Conservation (phyloP, 1,140 invertebrate species). For the Bombyx mandarina region DNA sequence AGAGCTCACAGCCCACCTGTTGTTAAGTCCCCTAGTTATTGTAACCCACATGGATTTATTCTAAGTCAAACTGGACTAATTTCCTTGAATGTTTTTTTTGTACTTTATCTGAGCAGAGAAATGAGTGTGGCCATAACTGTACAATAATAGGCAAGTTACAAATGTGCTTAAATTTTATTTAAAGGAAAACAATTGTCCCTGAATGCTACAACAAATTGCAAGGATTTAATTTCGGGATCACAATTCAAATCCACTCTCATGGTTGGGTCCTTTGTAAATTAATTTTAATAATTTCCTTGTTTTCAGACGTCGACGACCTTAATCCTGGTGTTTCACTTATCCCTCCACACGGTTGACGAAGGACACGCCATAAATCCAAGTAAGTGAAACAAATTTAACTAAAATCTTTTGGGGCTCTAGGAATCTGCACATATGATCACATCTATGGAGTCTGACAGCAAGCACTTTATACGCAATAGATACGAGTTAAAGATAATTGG, state of each 20-base stretch:
- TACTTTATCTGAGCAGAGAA: too few species aligned
- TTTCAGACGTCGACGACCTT: constrained; percentile 51
- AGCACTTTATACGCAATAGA: constrained; percentile 7
- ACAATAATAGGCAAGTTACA: not conserved
- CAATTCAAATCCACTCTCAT: too few species aligned
- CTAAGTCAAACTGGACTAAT: too few species aligned
- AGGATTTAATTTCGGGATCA: too few species aligned
- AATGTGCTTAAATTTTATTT: not conserved
- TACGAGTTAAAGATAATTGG: too few species aligned
- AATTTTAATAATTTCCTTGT: not conserved
- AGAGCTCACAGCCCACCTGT: too few species aligned
- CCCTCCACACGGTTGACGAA: constrained; percentile 60
- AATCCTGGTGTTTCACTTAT: constrained; percentile 54
- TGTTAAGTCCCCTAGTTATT: too few species aligned
- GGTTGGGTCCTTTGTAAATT: too few species aligned
- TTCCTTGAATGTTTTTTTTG: too few species aligned
- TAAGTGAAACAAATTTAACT: constrained; percentile 26
- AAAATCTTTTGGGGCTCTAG: not conserved
- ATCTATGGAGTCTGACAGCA: constrained; percentile 4
- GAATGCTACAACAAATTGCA: not conserved
- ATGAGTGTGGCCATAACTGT: too few species aligned
- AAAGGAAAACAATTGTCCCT: not conserved
- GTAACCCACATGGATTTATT: too few species aligned
- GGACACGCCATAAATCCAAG: constrained; percentile 59
- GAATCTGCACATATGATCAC: too few species aligned